Base-by-base conservation (phyloP, 2,888 invertebrate genomes). In the Andrena camellia region DNA sequence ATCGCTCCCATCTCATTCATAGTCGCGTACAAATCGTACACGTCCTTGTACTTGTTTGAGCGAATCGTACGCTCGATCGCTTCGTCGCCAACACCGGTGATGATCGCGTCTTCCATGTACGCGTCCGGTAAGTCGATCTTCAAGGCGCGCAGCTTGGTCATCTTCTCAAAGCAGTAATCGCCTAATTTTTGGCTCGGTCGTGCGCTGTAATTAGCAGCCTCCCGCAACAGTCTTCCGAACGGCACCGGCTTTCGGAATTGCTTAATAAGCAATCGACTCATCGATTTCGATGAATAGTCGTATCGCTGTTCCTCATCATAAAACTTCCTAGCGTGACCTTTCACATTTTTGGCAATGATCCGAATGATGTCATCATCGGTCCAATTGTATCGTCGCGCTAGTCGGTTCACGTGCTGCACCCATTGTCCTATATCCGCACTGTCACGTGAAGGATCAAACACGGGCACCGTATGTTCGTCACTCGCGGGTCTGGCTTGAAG, bases 391-490 rank as follows among this genome's bases (percentile, higher is more conserved):
- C 63, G 63, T 1, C 33, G 20, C 23, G 63, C 72, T 0, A 73
- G 26, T 2, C 64, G n/a, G 7, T 71, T 33, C 29, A 71, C 71
- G 2, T 71, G 71, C 6, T 5, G 13, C 50, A 71, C 50, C 54
- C 72, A 73, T 1, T 64, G 57, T 33, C 52, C 64, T 0, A 73
- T 52, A 10, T 73, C 72, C 4, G 64, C 63, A 13, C 13, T 26
- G 3, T 63, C 63, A 0, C 35, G 35, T 8, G 72, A 26, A 1
- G 57, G 72, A n/a, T 73, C 64, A 10, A 64, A 71, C 6, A 4
- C 5, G 1, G 71, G 71, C 1, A 71, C 31, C 8, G 50, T 23
- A n/a, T 8, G 50, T 2, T 71, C 71, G 1, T 62, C 71, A 6
- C n/a, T 20, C 50, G 33, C 17, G 2, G 71, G 13, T 31, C 31